phyloP scores from a whole-genome alignment of 2,888 invertebrate species.

The Onthophagus sagittarius region DNA sequence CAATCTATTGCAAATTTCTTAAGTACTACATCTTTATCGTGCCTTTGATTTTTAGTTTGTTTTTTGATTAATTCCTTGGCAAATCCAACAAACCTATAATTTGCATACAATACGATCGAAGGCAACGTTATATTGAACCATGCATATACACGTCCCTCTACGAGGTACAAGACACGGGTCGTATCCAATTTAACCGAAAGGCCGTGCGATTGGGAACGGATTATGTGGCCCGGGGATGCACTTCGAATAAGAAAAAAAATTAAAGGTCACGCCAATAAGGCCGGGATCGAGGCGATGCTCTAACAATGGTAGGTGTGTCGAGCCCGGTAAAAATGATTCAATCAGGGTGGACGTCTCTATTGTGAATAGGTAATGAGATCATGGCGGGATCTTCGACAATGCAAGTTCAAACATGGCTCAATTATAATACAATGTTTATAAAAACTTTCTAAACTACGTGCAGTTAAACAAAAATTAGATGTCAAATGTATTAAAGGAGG shows the following conservation, averaged over 20 bases:
- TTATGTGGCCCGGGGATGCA: conserved; percentile 6
- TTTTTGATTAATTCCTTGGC: background rate
- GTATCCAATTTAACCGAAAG: conserved; percentile 10
- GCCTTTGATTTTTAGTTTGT: background rate
- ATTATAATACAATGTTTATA: conserved; percentile 2
- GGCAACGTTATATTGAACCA: background rate
- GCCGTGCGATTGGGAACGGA: conserved; percentile 9
- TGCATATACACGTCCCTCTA: background rate
- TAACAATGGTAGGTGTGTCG: conserved; percentile 12
- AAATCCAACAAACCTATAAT: background rate
- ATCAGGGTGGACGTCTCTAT: conserved; percentile 5
- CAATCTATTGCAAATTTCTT: background rate
- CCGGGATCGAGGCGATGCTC: conserved; percentile 1
- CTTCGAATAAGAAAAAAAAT: background rate
- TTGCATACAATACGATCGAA: background rate
- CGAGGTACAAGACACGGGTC: background rate
- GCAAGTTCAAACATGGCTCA: background rate
- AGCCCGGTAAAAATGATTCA: conserved; percentile 9
- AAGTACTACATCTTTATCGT: background rate
- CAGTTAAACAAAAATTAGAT: background rate
- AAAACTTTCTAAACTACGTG: background rate
- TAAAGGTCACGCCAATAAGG: background rate
- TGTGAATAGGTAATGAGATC: conserved; percentile 13
- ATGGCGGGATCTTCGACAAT: conserved; percentile 5
- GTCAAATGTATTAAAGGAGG: background rate